Percentiles rank a stretch among this genome's conserved stretches.
These are phyloP conservation scores for Amaurobius ferox DNA, from an alignment of 2,888 invertebrate species.

Conservation along the genomic window DNA sequence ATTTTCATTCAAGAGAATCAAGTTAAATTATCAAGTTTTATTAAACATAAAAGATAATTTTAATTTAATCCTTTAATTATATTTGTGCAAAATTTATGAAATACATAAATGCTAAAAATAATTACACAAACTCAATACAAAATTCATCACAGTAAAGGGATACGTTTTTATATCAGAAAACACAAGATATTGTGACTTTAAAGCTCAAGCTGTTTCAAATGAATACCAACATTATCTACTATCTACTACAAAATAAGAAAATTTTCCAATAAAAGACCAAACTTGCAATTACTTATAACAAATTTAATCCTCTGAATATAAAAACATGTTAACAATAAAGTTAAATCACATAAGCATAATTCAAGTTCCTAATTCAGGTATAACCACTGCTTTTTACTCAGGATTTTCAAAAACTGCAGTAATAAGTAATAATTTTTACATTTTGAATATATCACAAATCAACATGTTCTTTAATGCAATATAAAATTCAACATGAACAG, in stretches of 20 bases:
- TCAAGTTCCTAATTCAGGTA: not conserved
- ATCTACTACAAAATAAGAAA: conserved; percentile 1
- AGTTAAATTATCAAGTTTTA: no score
- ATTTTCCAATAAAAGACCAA: not conserved
- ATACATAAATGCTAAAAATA: no score
- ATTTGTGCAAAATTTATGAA: no score
- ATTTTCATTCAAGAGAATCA: not conserved
- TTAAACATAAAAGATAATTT: no score
- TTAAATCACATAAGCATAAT: not conserved
- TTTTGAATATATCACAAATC: conserved; percentile 64
- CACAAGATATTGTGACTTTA: not conserved
- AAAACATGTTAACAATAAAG: conserved; percentile 6
- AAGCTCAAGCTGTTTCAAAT: not conserved
- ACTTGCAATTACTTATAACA: not conserved
- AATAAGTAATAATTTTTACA: conserved; percentile 8
- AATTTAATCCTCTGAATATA: not conserved
- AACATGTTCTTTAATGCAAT: conserved; percentile 53
- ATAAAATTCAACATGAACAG: conserved; percentile 64
- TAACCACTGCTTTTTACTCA: not conserved
- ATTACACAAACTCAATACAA: no score
- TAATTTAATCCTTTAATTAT: no score
- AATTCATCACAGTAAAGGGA: no score
- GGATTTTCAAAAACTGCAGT: not conserved
- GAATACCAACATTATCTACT: not conserved
- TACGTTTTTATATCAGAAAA: no score